Evolutionary conservation across 2,113 vertebrate species (phyloP).

Genomic region (Neotoma lepida): DNA sequence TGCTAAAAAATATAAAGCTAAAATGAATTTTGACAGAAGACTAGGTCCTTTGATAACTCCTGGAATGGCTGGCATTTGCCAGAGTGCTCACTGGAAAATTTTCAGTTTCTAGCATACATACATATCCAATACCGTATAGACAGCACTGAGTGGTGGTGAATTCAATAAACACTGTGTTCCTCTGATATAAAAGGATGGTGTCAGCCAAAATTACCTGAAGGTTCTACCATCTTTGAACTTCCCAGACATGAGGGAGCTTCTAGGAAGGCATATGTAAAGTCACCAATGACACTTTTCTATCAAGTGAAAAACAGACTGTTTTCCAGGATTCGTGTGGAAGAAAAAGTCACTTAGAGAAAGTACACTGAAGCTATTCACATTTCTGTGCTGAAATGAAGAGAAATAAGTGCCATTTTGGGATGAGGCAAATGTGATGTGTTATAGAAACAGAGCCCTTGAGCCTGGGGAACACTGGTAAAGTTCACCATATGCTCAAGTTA

Average conservation of each 20-base stretch:
- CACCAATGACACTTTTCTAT: background rate
- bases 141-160: background rate
- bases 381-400: slow-evolving; percentile 47
- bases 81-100: slow-evolving; percentile 10
- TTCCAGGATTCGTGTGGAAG: background rate
- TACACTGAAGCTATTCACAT: background rate
- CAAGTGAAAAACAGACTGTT: background rate
- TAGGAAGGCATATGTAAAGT: background rate
- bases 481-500: slow-evolving; percentile 21
- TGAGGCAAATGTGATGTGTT: slow-evolving; percentile 35
- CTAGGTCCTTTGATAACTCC: background rate
- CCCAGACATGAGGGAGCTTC: background rate
- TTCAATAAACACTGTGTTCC: background rate
- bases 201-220: background rate
- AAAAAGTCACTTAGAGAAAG: background rate
- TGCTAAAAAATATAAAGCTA: background rate
- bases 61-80: slow-evolving; percentile 13
- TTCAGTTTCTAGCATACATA: slow-evolving; percentile 28
- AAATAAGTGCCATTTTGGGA: slow-evolving; percentile 10
- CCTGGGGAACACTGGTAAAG: slow-evolving; percentile 21
- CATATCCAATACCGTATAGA: background rate
- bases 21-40: slow-evolving; percentile 23
- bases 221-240: background rate
- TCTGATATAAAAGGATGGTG: background rate
- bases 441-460: slow-evolving; percentile 12